phyloP scores from a whole-genome alignment of 1,140 invertebrate genomes.

The Acromyrmex charruanus region DNA sequence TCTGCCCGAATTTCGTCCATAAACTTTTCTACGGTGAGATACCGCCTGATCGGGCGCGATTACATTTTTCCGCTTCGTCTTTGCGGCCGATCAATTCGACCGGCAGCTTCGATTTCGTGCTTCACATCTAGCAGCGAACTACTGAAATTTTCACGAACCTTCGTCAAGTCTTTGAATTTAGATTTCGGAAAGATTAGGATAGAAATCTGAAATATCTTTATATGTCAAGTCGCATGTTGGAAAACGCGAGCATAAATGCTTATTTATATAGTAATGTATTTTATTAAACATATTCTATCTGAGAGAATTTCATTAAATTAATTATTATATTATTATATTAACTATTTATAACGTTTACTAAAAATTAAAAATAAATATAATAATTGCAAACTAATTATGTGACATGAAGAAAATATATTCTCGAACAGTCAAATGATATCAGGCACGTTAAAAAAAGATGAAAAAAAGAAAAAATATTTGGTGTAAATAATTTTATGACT shows the following conservation, averaged over 20 bases:
- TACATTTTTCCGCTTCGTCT: constrained; percentile 43
- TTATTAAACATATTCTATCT: not conserved
- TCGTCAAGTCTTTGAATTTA: constrained; percentile 37
- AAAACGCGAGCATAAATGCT: not conserved
- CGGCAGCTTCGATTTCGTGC: constrained; percentile 34
- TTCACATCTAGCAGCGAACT: constrained; percentile 18
- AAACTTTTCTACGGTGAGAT: constrained; percentile 30
- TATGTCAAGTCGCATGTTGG: not conserved
- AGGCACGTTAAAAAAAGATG: not conserved
- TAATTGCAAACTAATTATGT: too few relatives aligned
- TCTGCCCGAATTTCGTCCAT: not conserved
- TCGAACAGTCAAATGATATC: not conserved
- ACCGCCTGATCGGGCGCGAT: constrained; percentile 12
- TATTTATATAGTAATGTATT: not conserved
- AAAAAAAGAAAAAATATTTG: not conserved
- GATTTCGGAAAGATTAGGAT: constrained; percentile 16
- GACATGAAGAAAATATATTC: not conserved
- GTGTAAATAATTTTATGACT: not conserved
- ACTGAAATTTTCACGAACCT: constrained; percentile 34
- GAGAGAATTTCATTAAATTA: not conserved
- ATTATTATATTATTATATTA: too few relatives aligned
- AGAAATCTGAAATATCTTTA: not conserved
- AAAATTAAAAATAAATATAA: not conserved
- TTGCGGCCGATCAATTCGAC: constrained; percentile 46
- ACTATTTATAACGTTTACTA: not conserved